Percentiles rank a stretch among this genome's conserved stretches.
Evolutionary conservation across 2,113 vertebrate species (phyloP).

Genomic region (Pachycephala philippinensis): DNA sequence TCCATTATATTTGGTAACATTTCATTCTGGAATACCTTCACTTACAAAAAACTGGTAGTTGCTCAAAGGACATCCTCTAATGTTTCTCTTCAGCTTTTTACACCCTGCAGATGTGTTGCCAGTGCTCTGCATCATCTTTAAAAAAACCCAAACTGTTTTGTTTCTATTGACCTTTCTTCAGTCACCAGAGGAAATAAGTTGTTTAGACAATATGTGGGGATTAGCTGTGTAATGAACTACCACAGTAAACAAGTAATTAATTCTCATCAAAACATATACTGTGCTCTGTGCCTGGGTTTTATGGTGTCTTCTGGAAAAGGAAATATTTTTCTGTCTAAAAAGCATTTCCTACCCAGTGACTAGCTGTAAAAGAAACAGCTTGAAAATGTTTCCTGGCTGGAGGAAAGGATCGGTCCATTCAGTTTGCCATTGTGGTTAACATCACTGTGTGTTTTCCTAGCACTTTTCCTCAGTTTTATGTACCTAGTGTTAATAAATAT

Average conservation of each 20-base stretch:
- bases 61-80: not conserved
- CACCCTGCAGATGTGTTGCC: not conserved
- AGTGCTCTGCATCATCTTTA: not conserved
- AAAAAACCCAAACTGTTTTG: not conserved
- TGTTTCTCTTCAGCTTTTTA: not conserved
- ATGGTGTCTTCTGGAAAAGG: conserved; percentile 23
- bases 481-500: not conserved
- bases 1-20: not conserved
- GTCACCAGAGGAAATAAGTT: not conserved
- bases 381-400: not conserved
- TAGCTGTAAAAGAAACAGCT: conserved; percentile 18
- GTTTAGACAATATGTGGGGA: not conserved
- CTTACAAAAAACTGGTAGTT: not conserved
- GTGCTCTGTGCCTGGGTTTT: not conserved
- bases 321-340: conserved; percentile 35
- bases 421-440: conserved; percentile 10
- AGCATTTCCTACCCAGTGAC: conserved; percentile 25
- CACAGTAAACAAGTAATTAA: conserved; percentile 29
- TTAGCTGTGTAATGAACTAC: not conserved
- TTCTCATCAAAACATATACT: not conserved
- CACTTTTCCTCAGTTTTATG: not conserved
- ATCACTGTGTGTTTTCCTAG: not conserved
- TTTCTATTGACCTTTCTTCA: not conserved
- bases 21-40: not conserved
- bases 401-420: not conserved